A percentile compares a stretch with the other conserved stretches of the same genome.
These are phyloP conservation scores for Allolobophora icterica DNA, from an alignment of 2,888 invertebrate species.

Conservation along the genomic window DNA sequence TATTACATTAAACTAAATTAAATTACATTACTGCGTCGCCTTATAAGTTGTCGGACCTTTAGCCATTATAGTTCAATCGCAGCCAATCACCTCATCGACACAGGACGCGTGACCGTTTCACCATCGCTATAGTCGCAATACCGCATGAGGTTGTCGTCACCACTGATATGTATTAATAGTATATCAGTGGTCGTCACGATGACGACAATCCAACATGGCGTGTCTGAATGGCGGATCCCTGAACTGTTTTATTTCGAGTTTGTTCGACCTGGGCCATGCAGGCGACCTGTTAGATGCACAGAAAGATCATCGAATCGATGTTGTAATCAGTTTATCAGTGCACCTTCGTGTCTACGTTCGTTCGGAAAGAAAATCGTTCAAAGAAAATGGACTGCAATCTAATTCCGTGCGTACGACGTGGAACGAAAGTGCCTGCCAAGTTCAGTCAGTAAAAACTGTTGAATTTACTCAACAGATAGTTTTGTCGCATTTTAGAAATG, in stretches of 20 bases:
- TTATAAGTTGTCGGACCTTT: slow-evolving; percentile 3
- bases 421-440: not conserved
- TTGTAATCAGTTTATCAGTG: not conserved
- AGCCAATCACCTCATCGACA: not conserved
- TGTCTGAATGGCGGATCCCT: not conserved
- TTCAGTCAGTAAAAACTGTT: not conserved
- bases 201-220: not conserved
- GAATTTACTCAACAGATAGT: not conserved
- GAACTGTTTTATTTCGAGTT: not conserved
- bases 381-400: not conserved
- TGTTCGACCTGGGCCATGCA: not conserved
- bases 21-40: not conserved
- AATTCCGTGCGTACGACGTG: not conserved
- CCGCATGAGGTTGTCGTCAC: too few relatives aligned
- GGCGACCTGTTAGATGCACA: not conserved
- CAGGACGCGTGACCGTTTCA: not conserved
- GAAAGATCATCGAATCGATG: not conserved
- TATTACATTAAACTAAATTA: too few relatives aligned
- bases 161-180: too few relatives aligned
- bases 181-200: too few relatives aligned
- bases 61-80: not conserved
- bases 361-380: not conserved
- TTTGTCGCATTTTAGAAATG: not conserved
- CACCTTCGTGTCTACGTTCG: not conserved
- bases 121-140: not conserved